phyloP scores from a whole-genome alignment of 2,888 invertebrate genomes.

The Hirtodrosophila confusa region DNA sequence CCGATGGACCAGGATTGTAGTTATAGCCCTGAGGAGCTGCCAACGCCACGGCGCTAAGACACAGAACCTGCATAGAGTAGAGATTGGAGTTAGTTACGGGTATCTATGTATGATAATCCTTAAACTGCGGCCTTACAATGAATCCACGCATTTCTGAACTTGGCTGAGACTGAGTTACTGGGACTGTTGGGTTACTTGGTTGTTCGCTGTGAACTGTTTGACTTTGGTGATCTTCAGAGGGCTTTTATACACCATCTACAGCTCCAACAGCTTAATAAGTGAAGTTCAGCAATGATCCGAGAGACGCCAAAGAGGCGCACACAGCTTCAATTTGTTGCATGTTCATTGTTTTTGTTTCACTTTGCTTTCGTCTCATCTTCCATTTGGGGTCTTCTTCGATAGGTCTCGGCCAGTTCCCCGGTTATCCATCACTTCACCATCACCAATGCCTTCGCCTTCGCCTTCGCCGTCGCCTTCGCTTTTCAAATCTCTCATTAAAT shows the following conservation, averaged over 20 bases:
- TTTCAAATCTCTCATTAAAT: slow-evolving; percentile 70
- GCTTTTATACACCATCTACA: slow-evolving; percentile 74
- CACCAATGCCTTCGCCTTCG: slow-evolving; percentile 25
- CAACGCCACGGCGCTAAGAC: slow-evolving; percentile 77
- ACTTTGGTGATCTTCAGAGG: slow-evolving; percentile 45
- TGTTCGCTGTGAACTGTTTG: slow-evolving; percentile 78
- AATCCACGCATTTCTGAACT: slow-evolving; percentile 83
- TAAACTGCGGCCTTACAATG: slow-evolving; percentile 69
- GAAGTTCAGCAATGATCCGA: slow-evolving; percentile 65
- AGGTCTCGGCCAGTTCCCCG: slow-evolving; percentile 23
- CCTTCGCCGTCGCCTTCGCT: slow-evolving; percentile 37
- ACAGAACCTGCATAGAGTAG: slow-evolving; percentile 71
- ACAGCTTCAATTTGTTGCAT: slow-evolving; percentile 62
- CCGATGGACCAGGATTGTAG: slow-evolving; percentile 71
- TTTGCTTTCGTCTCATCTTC: slow-evolving; percentile 49
- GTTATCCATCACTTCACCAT: slow-evolving; percentile 21
- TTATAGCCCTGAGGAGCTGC: slow-evolving; percentile 83
- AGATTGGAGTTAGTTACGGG: slow-evolving; percentile 12
- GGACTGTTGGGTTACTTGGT: slow-evolving; percentile 53
- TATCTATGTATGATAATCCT: slow-evolving; percentile 23
- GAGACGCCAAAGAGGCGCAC: slow-evolving; percentile 1
- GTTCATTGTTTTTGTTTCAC: slow-evolving; percentile 73
- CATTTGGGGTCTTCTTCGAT: slow-evolving; percentile 6
- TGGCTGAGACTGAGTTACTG: slow-evolving; percentile 68
- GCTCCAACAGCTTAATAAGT: slow-evolving; percentile 65